Evolutionary conservation across 2,797 vertebrate species (phyloP).

Genomic region (Ctenochaetus hawaiiensis): DNA sequence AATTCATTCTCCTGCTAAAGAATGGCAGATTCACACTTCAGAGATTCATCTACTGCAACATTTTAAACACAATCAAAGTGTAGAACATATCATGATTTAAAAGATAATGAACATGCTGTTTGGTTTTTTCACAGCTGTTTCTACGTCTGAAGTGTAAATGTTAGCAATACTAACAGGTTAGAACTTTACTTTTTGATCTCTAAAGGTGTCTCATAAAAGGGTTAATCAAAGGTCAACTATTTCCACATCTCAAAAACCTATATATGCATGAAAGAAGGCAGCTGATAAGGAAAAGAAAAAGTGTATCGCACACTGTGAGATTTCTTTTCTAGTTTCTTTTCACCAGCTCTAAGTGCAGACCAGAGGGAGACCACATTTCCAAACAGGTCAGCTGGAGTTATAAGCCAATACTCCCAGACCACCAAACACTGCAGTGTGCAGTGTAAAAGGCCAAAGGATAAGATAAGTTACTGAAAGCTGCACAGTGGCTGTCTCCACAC

Average conservation of each 20-base stretch:
- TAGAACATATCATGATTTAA: background rate
- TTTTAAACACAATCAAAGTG: slow-evolving; percentile 3
- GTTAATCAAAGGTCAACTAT: background rate
- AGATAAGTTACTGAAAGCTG: slow-evolving; percentile 41
- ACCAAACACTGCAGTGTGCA: slow-evolving; percentile 16
- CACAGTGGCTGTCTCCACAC: background rate
- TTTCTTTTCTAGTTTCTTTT: slow-evolving; percentile 2
- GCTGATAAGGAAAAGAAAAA: background rate
- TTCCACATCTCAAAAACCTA: background rate
- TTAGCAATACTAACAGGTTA: background rate
- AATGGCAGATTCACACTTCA: no score
- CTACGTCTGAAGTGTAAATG: background rate
- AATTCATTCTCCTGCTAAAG: no score
- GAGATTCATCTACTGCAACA: background rate
- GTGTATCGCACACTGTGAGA: background rate
- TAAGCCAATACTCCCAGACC: slow-evolving; percentile 12
- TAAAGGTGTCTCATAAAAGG: background rate
- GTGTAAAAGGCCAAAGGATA: slow-evolving; percentile 22
- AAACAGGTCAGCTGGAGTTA: slow-evolving; percentile 21
- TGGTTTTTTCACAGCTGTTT: background rate
- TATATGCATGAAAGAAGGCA: background rate
- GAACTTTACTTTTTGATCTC: background rate
- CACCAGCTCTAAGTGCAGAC: background rate
- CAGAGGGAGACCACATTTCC: slow-evolving; percentile 6
- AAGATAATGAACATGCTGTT: background rate